A percentile compares a stretch with the other conserved stretches of the same genome.
Evolutionary conservation across 2,888 invertebrate species (phyloP).

Genomic region (Invenusta paracnida): DNA sequence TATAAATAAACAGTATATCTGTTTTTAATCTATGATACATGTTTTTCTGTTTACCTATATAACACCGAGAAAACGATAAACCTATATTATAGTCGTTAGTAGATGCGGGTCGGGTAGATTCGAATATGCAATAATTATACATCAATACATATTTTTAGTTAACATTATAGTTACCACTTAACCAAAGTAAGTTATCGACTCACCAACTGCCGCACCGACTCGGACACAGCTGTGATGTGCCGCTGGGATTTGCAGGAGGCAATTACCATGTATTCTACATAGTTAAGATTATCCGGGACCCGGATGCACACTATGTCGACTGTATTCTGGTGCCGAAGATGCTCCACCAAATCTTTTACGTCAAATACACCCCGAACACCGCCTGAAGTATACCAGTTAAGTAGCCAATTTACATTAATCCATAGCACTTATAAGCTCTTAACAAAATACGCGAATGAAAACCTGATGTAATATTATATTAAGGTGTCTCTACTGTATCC

Average conservation of each 20-base stretch:
- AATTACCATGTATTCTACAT: constrained; percentile 79
- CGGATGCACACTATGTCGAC: constrained; percentile 75
- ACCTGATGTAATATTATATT: too few relatives aligned
- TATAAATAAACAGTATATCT: too few relatives aligned
- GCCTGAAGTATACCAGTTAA: too few relatives aligned
- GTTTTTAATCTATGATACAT: too few relatives aligned
- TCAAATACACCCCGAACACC: constrained; percentile 80
- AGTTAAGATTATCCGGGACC: constrained; percentile 71
- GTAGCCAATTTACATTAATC: too few relatives aligned
- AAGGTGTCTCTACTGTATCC: too few relatives aligned
- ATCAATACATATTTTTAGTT: not conserved
- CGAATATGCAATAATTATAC: not conserved
- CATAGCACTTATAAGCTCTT: too few relatives aligned
- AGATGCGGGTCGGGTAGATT: too few relatives aligned
- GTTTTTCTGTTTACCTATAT: too few relatives aligned
- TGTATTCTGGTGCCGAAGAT: constrained; percentile 73
- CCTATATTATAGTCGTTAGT: too few relatives aligned
- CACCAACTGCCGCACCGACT: constrained; percentile 52
- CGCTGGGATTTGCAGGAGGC: constrained; percentile 64
- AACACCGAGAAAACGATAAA: too few relatives aligned
- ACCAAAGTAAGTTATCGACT: constrained; percentile 72
- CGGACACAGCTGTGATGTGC: constrained; percentile 57
- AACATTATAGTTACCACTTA: constrained; percentile 66
- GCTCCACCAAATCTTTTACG: constrained; percentile 74
- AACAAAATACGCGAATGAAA: too few relatives aligned